These are phyloP conservation scores for Pionites leucogaster DNA, from an alignment of 2,113 vertebrate genomes.

Conservation along the genomic window DNA sequence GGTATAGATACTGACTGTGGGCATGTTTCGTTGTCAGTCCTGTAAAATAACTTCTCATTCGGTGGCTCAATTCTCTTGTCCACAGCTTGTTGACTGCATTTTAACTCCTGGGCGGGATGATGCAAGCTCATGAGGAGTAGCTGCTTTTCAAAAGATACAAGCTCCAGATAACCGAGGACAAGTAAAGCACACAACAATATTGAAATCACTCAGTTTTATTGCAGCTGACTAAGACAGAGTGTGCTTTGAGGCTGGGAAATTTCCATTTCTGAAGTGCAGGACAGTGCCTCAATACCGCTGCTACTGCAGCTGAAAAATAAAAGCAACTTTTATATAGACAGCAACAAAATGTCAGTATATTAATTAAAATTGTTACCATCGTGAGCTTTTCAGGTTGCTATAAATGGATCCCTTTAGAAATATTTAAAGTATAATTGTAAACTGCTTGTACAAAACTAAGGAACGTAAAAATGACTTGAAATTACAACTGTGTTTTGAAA, in stretches of 20 bases:
- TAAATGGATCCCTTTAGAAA: neutral
- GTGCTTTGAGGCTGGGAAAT: slow-evolving; percentile 62
- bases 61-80: neutral
- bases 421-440: neutral
- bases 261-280: slow-evolving; percentile 59
- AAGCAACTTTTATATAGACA: neutral
- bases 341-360: neutral
- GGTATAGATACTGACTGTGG: neutral
- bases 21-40: neutral
- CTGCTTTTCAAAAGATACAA: slow-evolving; percentile 46
- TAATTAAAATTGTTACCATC: neutral
- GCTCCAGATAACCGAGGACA: slow-evolving; percentile 38
- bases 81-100: slow-evolving; percentile 19
- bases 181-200: slow-evolving; percentile 45
- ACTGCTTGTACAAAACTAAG: neutral
- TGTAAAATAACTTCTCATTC: neutral
- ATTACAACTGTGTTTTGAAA: neutral
- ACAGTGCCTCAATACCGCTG: slow-evolving; percentile 33
- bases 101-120: slow-evolving; percentile 17
- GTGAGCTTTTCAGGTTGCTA: neutral
- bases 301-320: slow-evolving; percentile 41
- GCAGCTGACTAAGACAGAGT: slow-evolving; percentile 56
- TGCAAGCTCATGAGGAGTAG: slow-evolving; percentile 36
- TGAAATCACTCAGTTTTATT: slow-evolving; percentile 55
- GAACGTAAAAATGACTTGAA: neutral